These are phyloP conservation scores for Neopelma chrysocephalum DNA, from an alignment of 2,797 vertebrate species.

Conservation along the genomic window DNA sequence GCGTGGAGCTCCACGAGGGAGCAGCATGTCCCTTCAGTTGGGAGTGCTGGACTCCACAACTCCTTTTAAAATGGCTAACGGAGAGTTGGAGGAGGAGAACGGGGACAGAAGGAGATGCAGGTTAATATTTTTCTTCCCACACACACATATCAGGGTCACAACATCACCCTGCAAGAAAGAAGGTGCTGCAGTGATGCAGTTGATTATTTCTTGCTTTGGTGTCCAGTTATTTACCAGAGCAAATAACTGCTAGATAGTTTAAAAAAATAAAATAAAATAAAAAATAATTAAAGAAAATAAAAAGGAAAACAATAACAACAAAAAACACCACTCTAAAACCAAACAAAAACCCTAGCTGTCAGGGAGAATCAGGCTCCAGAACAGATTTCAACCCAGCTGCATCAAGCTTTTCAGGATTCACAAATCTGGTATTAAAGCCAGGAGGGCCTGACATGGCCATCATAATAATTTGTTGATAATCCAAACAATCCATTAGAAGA, in stretches of 20 bases:
- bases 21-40: slow-evolving; percentile 41
- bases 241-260: not conserved
- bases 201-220: not conserved
- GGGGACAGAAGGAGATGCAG: not conserved
- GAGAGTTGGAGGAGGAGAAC: not conserved
- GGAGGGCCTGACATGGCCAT: not conserved
- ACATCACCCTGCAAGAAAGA: not conserved
- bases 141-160: rapidly evolving
- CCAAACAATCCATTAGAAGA: not conserved
- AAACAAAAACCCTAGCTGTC: not conserved
- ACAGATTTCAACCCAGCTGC: not conserved
- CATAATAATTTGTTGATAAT: not conserved
- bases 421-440: not conserved
- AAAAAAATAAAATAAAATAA: not conserved
- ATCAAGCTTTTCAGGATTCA: not conserved
- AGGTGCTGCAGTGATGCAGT: not conserved
- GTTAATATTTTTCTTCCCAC: not conserved
- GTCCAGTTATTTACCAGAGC: not conserved
- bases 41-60: not conserved
- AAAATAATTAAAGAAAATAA: not conserved
- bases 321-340: not conserved
- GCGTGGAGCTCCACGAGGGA: slow-evolving; percentile 35
- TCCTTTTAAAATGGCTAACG: slow-evolving; percentile 17
- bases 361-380: not conserved
- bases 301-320: not conserved